These are phyloP conservation scores for Tridacna gigas DNA, from an alignment of 2,888 invertebrate species.

Conservation along the genomic window DNA sequence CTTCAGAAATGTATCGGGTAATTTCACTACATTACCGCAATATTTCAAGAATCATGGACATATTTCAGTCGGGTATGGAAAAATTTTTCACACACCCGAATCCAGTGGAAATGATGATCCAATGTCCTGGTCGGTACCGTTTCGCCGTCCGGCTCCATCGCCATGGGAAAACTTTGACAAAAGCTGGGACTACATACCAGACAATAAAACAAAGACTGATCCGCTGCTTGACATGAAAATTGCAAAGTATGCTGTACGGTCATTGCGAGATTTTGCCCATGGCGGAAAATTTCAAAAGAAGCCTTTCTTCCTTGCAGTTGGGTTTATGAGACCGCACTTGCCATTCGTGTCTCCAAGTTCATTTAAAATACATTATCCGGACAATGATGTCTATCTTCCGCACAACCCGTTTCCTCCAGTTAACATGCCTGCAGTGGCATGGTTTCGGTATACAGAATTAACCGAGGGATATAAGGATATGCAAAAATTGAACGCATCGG, in stretches of 20 bases:
- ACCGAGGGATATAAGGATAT: constrained; percentile 43
- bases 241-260: constrained; percentile 88
- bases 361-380: constrained; percentile 88
- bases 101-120: constrained; percentile 64
- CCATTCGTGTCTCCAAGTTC: constrained; percentile 92
- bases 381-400: constrained; percentile 57
- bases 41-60: constrained; percentile 67
- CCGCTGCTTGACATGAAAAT: constrained; percentile 93
- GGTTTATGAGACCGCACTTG: constrained; percentile 95
- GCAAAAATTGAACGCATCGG: constrained; percentile 19
- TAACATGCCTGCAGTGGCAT: constrained; percentile 67
- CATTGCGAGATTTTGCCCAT: constrained; percentile 85
- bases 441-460: constrained; percentile 67
- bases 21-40: constrained; percentile 67
- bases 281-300: constrained; percentile 69
- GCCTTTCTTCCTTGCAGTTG: constrained; percentile 92
- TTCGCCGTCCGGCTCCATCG: constrained; percentile 27
- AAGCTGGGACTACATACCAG: constrained; percentile 67
- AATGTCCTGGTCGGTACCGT: constrained; percentile 67
- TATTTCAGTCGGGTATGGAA: constrained; percentile 57
- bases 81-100: constrained; percentile 58
- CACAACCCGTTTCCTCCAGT: constrained; percentile 66
- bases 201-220: constrained; percentile 82
- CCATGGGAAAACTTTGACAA: constrained; percentile 22
- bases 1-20: constrained; percentile 57